Percentiles rank a stretch among this genome's conserved stretches.
Evolutionary conservation across 2,888 invertebrate genomes (phyloP).

Genomic region (Choristoneura rosaceana): DNA sequence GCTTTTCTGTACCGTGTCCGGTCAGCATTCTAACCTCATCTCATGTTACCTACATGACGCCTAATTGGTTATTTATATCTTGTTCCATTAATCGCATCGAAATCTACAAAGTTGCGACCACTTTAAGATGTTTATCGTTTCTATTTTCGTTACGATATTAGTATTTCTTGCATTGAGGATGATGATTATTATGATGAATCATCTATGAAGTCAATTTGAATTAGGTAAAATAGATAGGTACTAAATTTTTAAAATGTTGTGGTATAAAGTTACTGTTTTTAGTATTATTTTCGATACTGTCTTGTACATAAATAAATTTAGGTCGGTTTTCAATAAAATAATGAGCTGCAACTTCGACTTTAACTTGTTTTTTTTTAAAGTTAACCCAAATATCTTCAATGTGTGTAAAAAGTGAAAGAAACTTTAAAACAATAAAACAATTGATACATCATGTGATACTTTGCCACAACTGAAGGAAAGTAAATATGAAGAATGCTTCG

Average conservation of each 20-base stretch:
- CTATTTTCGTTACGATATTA: conserved; percentile 58
- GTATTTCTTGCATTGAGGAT: conserved; percentile 40
- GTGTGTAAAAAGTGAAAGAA: conserved; percentile 31
- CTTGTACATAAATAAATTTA: too few species aligned
- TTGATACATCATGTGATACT: conserved; percentile 38
- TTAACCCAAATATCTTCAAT: conserved; percentile 2
- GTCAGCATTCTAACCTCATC: conserved; percentile 62
- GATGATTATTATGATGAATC: too few species aligned
- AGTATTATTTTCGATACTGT: too few species aligned
- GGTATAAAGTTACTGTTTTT: too few species aligned
- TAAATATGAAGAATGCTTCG: background rate
- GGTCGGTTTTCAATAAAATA: too few species aligned
- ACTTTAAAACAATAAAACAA: conserved; percentile 39
- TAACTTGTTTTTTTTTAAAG: background rate
- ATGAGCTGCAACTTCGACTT: too few species aligned
- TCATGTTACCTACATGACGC: conserved; percentile 67
- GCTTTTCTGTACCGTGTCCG: conserved; percentile 63
- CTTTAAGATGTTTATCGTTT: conserved; percentile 63
- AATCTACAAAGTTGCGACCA: conserved; percentile 73
- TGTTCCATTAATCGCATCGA: conserved; percentile 61
- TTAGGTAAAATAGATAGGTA: too few species aligned
- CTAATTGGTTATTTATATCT: conserved; percentile 78
- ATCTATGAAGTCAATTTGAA: too few species aligned
- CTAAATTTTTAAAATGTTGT: too few species aligned
- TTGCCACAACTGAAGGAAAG: conserved; percentile 30